A percentile compares a stretch with the other conserved stretches of the same genome.
Evolutionary conservation across 2,113 vertebrate species (phyloP).

Genomic region (Lonchura striata): DNA sequence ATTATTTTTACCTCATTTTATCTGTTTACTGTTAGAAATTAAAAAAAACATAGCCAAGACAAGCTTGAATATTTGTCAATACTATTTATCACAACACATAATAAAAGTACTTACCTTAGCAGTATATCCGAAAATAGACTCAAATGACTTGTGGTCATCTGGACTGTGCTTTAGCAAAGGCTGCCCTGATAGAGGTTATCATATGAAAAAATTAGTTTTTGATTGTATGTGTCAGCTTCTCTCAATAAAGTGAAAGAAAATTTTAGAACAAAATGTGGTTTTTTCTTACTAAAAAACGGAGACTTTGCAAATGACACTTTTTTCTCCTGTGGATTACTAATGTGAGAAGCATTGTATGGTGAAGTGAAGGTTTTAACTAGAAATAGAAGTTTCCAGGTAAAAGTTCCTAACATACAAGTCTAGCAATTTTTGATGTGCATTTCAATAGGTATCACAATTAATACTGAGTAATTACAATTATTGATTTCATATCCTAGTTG

Average conservation of each 20-base stretch:
- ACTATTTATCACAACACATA: not conserved
- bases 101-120: not conserved
- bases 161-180: not conserved
- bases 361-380: not conserved
- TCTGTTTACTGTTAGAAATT: not conserved
- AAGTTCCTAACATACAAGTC: not conserved
- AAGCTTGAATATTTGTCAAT: not conserved
- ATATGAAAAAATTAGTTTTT: not conserved
- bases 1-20: not conserved
- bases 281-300: not conserved
- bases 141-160: not conserved
- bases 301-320: not conserved
- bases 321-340: not conserved
- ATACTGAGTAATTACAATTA: not conserved
- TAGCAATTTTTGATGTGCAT: not conserved
- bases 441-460: not conserved
- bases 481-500: not conserved
- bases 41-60: not conserved
- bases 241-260: not conserved
- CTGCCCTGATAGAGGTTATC: not conserved
- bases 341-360: not conserved
- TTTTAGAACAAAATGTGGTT: not conserved
- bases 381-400: not conserved
- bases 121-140: not conserved
- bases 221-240: not conserved